Evolutionary conservation across 2,888 invertebrate species (phyloP).

Genomic region (Ichneumon xanthorius): DNA sequence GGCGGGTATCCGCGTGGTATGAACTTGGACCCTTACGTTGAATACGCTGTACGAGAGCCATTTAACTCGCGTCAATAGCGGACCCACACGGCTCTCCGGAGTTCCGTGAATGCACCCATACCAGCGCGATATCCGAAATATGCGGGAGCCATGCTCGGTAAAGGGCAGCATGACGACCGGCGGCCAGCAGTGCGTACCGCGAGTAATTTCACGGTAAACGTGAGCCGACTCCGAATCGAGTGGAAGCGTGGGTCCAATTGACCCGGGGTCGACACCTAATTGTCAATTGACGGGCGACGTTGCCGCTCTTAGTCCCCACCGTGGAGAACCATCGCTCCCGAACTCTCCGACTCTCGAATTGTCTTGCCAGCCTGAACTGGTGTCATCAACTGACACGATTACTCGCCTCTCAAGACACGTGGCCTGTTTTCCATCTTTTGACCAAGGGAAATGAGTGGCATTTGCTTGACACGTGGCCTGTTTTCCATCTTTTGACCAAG

Average conservation of each 20-base stretch:
- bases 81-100: conserved; percentile 32
- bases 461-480: neutral
- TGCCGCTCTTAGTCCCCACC: conserved; percentile 71
- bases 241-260: conserved; percentile 83
- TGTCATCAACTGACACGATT: neutral
- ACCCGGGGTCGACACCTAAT: conserved; percentile 82
- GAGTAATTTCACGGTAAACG: conserved; percentile 82
- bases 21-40: conserved; percentile 24
- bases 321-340: conserved; percentile 41
- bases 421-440: neutral
- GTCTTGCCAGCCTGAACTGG: neutral
- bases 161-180: conserved; percentile 2
- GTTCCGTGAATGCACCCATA: conserved; percentile 33
- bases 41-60: conserved; percentile 29
- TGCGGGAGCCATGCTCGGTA: conserved; percentile 9
- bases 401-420: neutral
- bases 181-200: conserved; percentile 74
- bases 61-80: conserved; percentile 40
- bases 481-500: neutral
- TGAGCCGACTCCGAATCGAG: conserved; percentile 81
- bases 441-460: neutral
- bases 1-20: neutral
- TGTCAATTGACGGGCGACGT: conserved; percentile 84
- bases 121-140: conserved; percentile 25
- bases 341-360: conserved; percentile 15